Percentiles rank a stretch among this genome's conserved stretches.
Conservation (phyloP, 2,113 vertebrate species). For the Pseudopodoces humilis region DNA sequence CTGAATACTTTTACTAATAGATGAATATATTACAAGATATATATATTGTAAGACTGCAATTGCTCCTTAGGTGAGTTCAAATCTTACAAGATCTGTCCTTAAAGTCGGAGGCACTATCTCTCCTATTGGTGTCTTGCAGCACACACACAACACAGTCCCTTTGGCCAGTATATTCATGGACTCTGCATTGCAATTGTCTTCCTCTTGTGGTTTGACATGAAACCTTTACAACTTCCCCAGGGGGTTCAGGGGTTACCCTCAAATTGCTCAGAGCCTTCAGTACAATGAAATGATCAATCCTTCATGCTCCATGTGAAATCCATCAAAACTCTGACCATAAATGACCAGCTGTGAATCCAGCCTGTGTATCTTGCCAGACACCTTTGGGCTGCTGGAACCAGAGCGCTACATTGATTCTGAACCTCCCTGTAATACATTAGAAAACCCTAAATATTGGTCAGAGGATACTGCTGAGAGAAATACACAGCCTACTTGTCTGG, state of each 20-base stretch:
- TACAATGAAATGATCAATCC: neutral
- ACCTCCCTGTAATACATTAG: neutral
- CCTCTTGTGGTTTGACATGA: neutral
- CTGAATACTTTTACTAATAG: neutral
- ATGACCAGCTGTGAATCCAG: neutral
- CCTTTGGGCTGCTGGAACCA: neutral
- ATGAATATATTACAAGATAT: neutral
- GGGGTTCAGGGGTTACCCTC: neutral
- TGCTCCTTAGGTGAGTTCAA: neutral
- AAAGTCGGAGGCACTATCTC: neutral
- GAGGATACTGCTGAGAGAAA: neutral
- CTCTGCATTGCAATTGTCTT: neutral
- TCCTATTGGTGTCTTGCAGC: neutral
- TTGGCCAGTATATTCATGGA: neutral
- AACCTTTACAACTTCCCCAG: neutral
- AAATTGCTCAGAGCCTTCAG: neutral
- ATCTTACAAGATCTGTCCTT: neutral
- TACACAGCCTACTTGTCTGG: neutral
- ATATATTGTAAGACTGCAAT: neutral
- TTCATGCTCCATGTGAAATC: neutral
- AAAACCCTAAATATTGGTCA: neutral
- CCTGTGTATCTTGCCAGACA: neutral
- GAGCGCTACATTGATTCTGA: neutral
- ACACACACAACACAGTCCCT: neutral
- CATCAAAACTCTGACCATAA: neutral